Evolutionary conservation across 2,113 vertebrate genomes (phyloP).

Genomic region (Helogale parvula): DNA sequence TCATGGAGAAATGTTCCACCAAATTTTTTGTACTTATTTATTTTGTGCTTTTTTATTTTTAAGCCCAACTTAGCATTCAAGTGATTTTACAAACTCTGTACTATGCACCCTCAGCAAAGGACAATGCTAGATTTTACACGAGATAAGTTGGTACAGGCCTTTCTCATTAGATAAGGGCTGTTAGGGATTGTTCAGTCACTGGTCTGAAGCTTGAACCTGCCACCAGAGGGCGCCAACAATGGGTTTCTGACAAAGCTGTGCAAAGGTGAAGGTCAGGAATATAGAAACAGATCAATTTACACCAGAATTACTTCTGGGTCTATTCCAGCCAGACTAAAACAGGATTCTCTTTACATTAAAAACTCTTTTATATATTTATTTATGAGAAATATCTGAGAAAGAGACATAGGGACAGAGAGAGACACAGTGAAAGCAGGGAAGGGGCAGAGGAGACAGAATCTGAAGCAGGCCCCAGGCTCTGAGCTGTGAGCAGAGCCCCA

Average conservation of each 20-base stretch:
- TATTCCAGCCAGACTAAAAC: neutral
- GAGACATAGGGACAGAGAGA: too few relatives aligned
- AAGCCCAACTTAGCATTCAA: neutral
- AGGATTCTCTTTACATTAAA: neutral
- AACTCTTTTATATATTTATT: too few relatives aligned
- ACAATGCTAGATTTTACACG: neutral
- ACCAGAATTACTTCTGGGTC: neutral
- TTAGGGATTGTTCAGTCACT: neutral
- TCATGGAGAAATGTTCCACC: neutral
- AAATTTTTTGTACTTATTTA: neutral
- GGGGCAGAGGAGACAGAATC: too few relatives aligned
- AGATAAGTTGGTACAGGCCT: too few relatives aligned
- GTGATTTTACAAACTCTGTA: neutral
- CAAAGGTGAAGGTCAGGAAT: accelerated
- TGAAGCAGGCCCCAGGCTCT: too few relatives aligned
- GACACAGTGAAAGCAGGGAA: too few relatives aligned
- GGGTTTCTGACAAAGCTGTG: neutral
- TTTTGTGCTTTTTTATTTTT: neutral
- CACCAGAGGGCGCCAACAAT: neutral
- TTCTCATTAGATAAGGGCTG: neutral
- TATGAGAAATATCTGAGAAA: too few relatives aligned
- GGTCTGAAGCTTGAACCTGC: neutral
- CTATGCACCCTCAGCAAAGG: neutral
- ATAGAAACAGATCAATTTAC: too few relatives aligned
- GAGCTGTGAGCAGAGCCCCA: too few relatives aligned